Evolutionary conservation across 2,797 vertebrate genomes (phyloP).

Genomic region (Heterohyrax brucei): DNA sequence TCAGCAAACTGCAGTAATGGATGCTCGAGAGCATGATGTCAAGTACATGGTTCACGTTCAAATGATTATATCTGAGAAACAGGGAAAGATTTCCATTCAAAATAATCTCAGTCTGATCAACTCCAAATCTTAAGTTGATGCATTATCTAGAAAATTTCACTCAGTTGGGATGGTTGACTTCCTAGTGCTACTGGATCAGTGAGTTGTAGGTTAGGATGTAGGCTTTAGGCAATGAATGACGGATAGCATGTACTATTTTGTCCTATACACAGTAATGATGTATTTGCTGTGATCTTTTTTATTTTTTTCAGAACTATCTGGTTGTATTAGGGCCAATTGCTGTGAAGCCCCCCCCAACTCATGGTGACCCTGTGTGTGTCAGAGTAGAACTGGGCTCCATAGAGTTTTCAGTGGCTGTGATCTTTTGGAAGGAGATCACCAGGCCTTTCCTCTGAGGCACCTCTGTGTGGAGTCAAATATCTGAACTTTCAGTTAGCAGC

Average conservation of each 20-base stretch:
- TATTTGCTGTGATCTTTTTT: neutral
- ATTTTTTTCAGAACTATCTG: neutral
- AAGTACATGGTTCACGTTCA: neutral
- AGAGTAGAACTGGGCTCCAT: too few relatives aligned
- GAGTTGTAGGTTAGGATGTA: neutral
- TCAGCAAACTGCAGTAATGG: neutral
- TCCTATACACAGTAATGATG: neutral
- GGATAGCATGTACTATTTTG: neutral
- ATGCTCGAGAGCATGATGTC: neutral
- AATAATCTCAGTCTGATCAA: slow-evolving; percentile 39
- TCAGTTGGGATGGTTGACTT: slow-evolving; percentile 1
- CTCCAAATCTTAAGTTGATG: slow-evolving; percentile 37
- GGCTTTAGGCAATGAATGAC: neutral
- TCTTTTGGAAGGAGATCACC: too few relatives aligned
- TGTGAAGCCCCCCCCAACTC: too few relatives aligned
- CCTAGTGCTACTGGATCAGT: neutral
- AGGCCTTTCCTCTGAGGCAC: too few relatives aligned
- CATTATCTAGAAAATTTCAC: slow-evolving; percentile 2
- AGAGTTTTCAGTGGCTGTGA: too few relatives aligned
- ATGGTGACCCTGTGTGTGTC: too few relatives aligned
- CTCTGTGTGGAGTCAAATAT: too few relatives aligned
- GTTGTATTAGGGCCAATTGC: too few relatives aligned
- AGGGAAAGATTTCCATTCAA: slow-evolving; percentile 6
- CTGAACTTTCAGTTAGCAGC: too few relatives aligned
- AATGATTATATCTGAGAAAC: neutral